Percentiles rank a stretch among this genome's conserved stretches.
Evolutionary conservation across 2,888 invertebrate species (phyloP).

Genomic region (Aromia moschata): DNA sequence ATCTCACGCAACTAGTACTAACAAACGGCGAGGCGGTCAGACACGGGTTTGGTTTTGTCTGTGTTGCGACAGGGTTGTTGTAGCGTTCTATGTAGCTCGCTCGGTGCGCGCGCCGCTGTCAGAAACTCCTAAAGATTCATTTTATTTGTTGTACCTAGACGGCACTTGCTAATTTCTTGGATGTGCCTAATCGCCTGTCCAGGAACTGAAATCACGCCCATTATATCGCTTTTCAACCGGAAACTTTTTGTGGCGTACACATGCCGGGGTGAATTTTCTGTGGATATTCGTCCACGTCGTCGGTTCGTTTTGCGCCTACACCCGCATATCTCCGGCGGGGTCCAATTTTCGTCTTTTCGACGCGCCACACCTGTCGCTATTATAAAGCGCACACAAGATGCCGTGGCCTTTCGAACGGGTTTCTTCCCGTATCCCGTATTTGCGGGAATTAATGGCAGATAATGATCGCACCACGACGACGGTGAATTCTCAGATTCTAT

Average conservation of each 20-base stretch:
- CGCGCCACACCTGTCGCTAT: constrained; percentile 25
- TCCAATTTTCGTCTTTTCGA: background rate
- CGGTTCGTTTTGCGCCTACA: background rate
- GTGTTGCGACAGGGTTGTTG: constrained; percentile 54
- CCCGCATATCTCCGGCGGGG: background rate
- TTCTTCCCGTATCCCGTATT: background rate
- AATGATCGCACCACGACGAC: background rate
- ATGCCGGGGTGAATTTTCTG: background rate
- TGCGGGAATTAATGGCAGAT: background rate
- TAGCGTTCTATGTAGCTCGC: constrained; percentile 37
- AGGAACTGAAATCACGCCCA: background rate
- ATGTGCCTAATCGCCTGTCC: background rate
- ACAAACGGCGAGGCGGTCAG: constrained; percentile 37
- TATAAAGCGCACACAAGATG: constrained; percentile 7
- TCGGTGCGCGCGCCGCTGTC: constrained; percentile 42
- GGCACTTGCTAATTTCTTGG: constrained; percentile 22
- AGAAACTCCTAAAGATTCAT: constrained; percentile 26
- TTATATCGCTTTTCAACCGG: background rate
- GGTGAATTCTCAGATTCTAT: too few relatives aligned
- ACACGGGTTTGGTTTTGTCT: constrained; percentile 47
- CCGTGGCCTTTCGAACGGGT: background rate
- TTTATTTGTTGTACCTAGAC: constrained; percentile 15
- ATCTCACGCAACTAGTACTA: constrained; percentile 41
- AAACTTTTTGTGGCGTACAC: background rate
- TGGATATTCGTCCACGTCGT: background rate